phyloP scores from a whole-genome alignment of 2,888 invertebrate genomes.

The Agonum fuliginosum region DNA sequence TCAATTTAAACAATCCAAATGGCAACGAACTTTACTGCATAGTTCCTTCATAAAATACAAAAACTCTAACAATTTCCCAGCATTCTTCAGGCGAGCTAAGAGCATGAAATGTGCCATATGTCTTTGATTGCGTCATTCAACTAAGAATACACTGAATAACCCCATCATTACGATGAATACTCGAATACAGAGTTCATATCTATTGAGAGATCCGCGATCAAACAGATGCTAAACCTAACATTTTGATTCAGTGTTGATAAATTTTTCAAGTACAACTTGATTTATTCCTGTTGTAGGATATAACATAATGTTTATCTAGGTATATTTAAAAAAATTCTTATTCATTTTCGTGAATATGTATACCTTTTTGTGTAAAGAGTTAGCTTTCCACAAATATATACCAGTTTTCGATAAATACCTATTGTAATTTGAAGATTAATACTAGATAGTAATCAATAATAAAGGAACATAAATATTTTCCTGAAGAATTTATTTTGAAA shows the following conservation, averaged over 20 bases:
- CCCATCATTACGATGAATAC: slow-evolving; percentile 9
- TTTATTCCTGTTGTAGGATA: no score
- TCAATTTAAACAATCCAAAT: background rate
- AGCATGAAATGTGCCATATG: slow-evolving; percentile 34
- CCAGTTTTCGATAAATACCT: no score
- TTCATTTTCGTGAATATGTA: no score
- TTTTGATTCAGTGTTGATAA: background rate
- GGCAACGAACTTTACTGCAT: slow-evolving; percentile 34
- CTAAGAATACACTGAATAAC: slow-evolving; percentile 2
- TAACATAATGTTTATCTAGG: no score
- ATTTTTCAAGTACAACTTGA: slow-evolving; percentile 14
- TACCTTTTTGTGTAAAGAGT: no score
- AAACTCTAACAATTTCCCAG: slow-evolving; percentile 27
- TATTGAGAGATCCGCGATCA: background rate
- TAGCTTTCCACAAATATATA: no score
- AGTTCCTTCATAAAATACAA: slow-evolving; percentile 28
- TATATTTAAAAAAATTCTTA: no score
- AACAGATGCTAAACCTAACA: slow-evolving; percentile 9
- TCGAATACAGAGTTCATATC: background rate
- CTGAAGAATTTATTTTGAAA: no score
- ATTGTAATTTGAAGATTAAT: no score
- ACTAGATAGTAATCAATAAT: no score
- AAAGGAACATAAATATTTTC: no score
- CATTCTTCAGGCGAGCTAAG: slow-evolving; percentile 5
- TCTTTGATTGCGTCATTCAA: slow-evolving; percentile 19